phyloP scores from a whole-genome alignment of 2,113 vertebrate genomes.

The Vombatus ursinus region DNA sequence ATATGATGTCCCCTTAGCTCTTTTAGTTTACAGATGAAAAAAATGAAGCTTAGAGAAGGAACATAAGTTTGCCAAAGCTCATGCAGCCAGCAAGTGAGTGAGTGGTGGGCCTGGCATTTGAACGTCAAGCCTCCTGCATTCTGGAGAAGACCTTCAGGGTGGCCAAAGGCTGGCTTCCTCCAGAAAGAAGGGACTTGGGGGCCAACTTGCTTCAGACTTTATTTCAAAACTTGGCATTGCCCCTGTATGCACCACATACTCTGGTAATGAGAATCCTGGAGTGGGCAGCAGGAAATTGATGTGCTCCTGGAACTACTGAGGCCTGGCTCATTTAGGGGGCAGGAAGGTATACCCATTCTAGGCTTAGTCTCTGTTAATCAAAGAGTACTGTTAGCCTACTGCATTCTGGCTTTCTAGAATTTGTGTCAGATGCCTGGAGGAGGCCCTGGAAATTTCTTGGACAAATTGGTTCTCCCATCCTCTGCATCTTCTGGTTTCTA shows the following conservation, averaged over 20 bases:
- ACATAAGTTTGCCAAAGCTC: not conserved
- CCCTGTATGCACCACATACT: not conserved
- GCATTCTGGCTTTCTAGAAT: not conserved
- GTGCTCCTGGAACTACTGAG: not conserved
- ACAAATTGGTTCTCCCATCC: not conserved
- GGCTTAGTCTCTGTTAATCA: not conserved
- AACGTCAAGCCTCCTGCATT: not conserved
- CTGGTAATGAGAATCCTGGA: not conserved
- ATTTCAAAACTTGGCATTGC: not conserved
- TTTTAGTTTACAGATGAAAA: not conserved
- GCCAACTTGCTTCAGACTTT: no score
- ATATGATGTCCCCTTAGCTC: not conserved
- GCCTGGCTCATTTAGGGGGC: not conserved
- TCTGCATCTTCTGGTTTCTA: not conserved
- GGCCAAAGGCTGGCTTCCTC: not conserved
- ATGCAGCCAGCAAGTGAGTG: not conserved
- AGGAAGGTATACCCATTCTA: no score
- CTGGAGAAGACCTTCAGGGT: not conserved
- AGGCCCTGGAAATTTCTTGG: not conserved
- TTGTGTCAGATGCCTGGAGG: not conserved
- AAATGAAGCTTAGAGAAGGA: not conserved
- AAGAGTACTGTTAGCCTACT: not conserved
- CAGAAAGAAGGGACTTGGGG: no score
- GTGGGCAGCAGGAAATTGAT: not conserved
- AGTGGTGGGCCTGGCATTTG: not conserved